Base-by-base conservation (phyloP, 1,140 invertebrate genomes). In the Atta colombica region DNA sequence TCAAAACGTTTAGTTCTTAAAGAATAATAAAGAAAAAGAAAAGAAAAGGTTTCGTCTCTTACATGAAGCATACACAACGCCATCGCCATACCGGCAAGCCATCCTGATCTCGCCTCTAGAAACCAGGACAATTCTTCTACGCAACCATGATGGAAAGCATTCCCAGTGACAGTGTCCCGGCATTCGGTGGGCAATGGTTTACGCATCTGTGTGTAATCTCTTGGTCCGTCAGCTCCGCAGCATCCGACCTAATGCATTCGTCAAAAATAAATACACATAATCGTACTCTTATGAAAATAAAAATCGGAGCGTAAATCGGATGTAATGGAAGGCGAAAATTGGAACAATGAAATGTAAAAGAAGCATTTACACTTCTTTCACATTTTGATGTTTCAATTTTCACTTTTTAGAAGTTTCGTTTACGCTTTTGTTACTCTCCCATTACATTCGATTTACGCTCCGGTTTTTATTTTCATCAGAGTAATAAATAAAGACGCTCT, bases 141-240 rank as follows among this genome's bases (percentile, higher is more conserved):
- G 91, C 98, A 99, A 16, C 98, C 98, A 90, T 98, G 97, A 93
- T 97, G 98, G 94, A 97, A 98, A 12, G 98, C 97, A 94, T 98
- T 98, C 63, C 98, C 98, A 6, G 97, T 98, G 2, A 98, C 97
- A 0, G 97, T 97, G 93, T 98, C 98, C 8, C 98, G 96, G 89
- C 98, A 99, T 77, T 97, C 97, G 14, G 96, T 96, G 1, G 98
- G 98, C 49, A 98, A 91, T 0, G 98, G 97, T 92, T 98, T 97
- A 86, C 96, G 96, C 88, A 98, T 90, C 39, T 95, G 96, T 69
- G 97, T 95, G 95, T 98, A 99, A 94, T 99, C 98, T 93, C 96
- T 96, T 0, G 98, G 97, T 0, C 98, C 98, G 72, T 97, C 96
- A 1, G 98, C 97, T 12, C 98, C 98, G 87, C 98, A 99, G 92